Percentiles rank a stretch among this genome's conserved stretches.
Conservation (phyloP, 2,888 invertebrate genomes). For the Dastarcus helophoroides region DNA sequence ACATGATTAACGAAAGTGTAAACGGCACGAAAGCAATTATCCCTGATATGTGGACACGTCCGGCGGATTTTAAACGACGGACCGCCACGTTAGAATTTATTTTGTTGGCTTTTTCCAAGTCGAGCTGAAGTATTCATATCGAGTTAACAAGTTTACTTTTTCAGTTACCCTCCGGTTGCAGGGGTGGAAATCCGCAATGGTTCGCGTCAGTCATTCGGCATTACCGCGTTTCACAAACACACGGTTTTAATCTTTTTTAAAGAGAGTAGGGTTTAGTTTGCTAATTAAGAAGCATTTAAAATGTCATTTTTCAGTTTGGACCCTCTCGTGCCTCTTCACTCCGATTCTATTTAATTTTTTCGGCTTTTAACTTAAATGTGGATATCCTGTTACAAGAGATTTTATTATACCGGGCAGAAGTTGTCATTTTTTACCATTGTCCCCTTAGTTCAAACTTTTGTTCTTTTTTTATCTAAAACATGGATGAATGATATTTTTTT, state of each 20-base stretch:
- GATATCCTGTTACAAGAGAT: not conserved
- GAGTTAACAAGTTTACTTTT: constrained; percentile 28
- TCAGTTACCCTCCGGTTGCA: constrained; percentile 16
- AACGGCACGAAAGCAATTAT: not conserved
- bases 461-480: no score
- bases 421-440: not conserved
- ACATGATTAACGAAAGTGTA: no score
- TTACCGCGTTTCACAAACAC: constrained; percentile 38
- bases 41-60: not conserved
- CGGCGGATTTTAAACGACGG: not conserved
- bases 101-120: not conserved
- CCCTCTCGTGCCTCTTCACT: constrained; percentile 20
- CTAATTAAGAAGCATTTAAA: constrained; percentile 40
- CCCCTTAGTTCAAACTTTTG: not conserved
- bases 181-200: constrained; percentile 20
- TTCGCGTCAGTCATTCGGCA: constrained; percentile 37
- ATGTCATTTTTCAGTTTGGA: constrained; percentile 37
- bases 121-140: constrained; percentile 15
- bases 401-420: not conserved
- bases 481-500: no score
- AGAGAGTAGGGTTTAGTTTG: constrained; percentile 38
- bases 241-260: constrained; percentile 39
- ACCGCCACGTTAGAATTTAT: not conserved
- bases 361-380: constrained; percentile 16
- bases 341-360: constrained; percentile 29